Evolutionary conservation across 1,140 invertebrate species (phyloP), one percentile per base, ranked within the genome.

Genomic region (Maniola jurtina): DNA sequence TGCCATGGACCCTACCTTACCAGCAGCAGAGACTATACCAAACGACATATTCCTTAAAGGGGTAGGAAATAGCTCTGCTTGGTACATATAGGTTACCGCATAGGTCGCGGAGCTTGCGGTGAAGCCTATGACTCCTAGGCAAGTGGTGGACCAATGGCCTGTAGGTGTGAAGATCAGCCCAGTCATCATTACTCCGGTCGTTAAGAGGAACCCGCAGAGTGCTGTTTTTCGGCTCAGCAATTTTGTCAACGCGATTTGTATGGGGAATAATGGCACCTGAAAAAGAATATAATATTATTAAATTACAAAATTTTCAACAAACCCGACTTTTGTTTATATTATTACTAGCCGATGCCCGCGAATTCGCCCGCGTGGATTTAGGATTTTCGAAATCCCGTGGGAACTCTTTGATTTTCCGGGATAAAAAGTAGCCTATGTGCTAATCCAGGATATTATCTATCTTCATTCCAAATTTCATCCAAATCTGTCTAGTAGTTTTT

Each of bases 1-100:
- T 0, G 80, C 40, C 66, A 76, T 78, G 0, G 74, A 77, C 8
- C 76, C 79, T 2, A 80, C 10, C 35, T 80, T 81, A 4, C 68
- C 71, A 13, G 74, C 75, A 38, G 67, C 67, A 7, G 76, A 71
- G 3, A 63, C 64, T 7, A 79, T 48, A 6, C 79, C 73, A 33
- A 75, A 75, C 5, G 71, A 75, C 77, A 79, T 83, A 40, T 77
- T 83, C 13, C 80, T 74, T 55, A 83, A 60, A 11, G 71, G 60
- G 1, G 82, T 84, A 6, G 80, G 79, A 57, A 71, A 84, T 38
- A 83, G 54, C 52, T 83, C 80, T 3, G 72, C 72, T 0, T 67
- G 59, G 6, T 75, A 75, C 9, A 79, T 55, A 40, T 77, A 79
- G 0, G 73, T 36, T n/a, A 80, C 52, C 13, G 56, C 45, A 59